A percentile compares a stretch with the other conserved stretches of the same genome.
Evolutionary conservation across 2,113 vertebrate genomes (phyloP).

Genomic region (Pluvialis apricaria): DNA sequence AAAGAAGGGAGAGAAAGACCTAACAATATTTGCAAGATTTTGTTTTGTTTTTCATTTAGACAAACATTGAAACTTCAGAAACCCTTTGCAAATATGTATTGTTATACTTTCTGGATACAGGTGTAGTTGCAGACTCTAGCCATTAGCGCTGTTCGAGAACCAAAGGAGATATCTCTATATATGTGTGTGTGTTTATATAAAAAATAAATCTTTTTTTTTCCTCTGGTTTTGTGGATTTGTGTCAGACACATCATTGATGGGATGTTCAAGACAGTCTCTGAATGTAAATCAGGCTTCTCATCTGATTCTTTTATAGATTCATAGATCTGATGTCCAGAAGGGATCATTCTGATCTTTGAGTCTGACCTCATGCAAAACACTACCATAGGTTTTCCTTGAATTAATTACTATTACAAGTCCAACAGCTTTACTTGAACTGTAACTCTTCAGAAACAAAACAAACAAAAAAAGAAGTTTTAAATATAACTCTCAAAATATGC

Average conservation of each 20-base stretch:
- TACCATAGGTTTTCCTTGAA: neutral
- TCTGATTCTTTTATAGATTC: neutral
- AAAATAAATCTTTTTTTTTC: accelerated
- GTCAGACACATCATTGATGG: neutral
- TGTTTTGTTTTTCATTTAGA: too few species aligned
- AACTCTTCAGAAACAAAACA: neutral
- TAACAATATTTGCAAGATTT: too few species aligned
- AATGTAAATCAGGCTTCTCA: neutral
- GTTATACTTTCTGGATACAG: too few species aligned
- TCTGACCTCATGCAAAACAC: neutral
- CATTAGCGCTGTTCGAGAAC: too few species aligned
- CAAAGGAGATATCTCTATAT: too few species aligned
- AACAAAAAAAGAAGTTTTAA: neutral
- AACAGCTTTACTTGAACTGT: neutral
- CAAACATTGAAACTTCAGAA: too few species aligned
- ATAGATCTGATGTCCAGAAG: neutral
- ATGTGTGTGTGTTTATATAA: neutral
- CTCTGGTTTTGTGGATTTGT: neutral
- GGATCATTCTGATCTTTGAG: neutral
- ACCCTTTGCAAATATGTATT: too few species aligned
- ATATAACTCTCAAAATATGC: neutral
- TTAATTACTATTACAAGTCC: neutral
- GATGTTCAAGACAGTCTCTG: neutral
- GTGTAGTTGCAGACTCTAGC: too few species aligned
- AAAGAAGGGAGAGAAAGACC: too few species aligned